Base-by-base conservation (phyloP, 2,113 vertebrate species). In the Hepsetus odoe region DNA sequence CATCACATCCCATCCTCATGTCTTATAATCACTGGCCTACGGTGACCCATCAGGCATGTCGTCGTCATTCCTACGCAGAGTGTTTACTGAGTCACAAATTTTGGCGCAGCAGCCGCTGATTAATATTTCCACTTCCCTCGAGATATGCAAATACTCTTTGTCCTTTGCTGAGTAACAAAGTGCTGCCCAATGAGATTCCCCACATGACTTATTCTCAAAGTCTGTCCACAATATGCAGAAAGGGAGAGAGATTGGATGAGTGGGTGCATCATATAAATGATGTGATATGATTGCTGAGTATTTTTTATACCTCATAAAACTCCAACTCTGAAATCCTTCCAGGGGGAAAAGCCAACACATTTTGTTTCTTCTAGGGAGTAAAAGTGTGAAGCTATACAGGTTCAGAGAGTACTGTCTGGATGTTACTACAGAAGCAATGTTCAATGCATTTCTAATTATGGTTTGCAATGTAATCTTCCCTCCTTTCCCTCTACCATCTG, bases 71-170 rank as follows among this genome's bases (percentile, higher is more conserved):
- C 53, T 75, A 71, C 58, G 42, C 26, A 69, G 58, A 68, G 59
- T 86, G 86, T 89, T 90, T 88, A 89, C 84, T 83, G 62, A 85
- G 76, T 86, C 79, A 80, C 42, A 83, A 69, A 86, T 85, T 82
- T 78, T 70, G 72, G 82, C 80, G 70, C 83, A 87, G 87, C 86
- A 90, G 82, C 46, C 20, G 71, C 83, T 84, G 81, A 89, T 86
- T 89, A 87, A 90, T 88, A 89, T 85, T 87, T 84, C 82, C 80
- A 44, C 82, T 84, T 85, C 84, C 83, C 87, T 26, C 18, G 85
- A 67, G 85, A 77, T 85, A 88, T 87, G 85, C 81, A 87, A 88
- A 91, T 85, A 74, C 71, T 85, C 73, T 59, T 74, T 86, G 88
- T 89, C 88, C 75, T 87, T 85, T 87, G 80, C 72, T 33, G 65